Conservation (phyloP, 37 sponge, comb jelly and placozoan genomes). For the Lycopodina hypogea region DNA sequence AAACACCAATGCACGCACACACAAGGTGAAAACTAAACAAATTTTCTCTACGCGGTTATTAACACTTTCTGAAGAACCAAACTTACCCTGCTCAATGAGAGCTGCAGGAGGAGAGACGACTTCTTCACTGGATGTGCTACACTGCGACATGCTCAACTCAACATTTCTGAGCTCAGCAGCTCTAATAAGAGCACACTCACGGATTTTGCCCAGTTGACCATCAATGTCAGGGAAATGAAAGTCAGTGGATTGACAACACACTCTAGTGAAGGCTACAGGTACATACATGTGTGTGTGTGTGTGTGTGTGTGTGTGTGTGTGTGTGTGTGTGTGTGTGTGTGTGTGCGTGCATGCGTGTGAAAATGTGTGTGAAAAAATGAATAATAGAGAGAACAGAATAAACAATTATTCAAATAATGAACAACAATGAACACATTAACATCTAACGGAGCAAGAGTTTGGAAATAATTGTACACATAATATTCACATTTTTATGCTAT, state of each 20-base stretch:
- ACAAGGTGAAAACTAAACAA: no score
- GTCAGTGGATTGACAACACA: conserved; percentile 68
- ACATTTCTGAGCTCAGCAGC: neutral
- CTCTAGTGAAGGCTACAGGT: conserved; percentile 16
- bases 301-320: conserved; percentile 8
- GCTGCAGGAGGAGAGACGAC: neutral
- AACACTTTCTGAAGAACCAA: no score
- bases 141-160: neutral
- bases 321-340: neutral
- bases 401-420: no score
- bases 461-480: no score
- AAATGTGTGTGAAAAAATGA: neutral
- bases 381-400: no score
- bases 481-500: no score
- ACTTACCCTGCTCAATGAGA: neutral
- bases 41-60: no score
- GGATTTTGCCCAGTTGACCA: conserved; percentile 60
- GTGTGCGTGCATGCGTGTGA: neutral
- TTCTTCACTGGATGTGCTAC: neutral
- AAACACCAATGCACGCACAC: no score
- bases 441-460: no score
- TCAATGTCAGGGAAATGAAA: conserved; percentile 89
- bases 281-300: no score
- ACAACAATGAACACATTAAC: no score
- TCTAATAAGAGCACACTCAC: conserved; percentile 26